Conservation (phyloP, 2,797 vertebrate species). For the Leptoclinus maculatus region DNA sequence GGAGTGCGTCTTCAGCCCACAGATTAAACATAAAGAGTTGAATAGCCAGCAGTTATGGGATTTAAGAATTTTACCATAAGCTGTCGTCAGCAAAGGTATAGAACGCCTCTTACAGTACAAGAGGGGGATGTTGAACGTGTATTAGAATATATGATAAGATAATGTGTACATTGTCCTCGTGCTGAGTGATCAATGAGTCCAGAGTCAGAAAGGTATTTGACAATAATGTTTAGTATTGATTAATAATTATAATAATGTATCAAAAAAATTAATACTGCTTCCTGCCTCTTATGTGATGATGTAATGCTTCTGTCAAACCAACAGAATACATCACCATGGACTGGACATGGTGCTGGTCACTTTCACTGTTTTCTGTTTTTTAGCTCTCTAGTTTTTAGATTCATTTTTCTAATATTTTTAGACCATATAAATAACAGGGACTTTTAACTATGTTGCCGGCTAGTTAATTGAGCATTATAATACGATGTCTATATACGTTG, state of each 20-base stretch:
- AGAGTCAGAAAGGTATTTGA: neutral
- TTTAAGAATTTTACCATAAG: conserved; percentile 64
- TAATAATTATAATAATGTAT: neutral
- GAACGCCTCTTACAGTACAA: conserved; percentile 18
- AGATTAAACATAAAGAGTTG: conserved; percentile 58
- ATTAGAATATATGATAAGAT: neutral
- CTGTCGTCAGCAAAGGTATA: conserved; percentile 59
- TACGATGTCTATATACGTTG: neutral
- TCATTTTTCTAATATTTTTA: neutral
- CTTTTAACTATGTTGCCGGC: neutral
- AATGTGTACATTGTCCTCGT: neutral
- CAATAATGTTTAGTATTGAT: neutral
- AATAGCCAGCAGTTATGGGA: conserved; percentile 53
- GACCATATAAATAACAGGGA: neutral
- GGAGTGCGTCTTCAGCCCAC: conserved; percentile 39
- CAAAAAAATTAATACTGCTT: neutral
- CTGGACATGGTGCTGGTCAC: neutral
- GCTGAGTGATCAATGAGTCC: neutral
- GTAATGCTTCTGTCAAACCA: neutral
- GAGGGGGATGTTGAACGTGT: conserved; percentile 4
- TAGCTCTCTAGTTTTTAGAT: neutral
- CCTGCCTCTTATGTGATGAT: neutral
- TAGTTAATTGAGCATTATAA: neutral
- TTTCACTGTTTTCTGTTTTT: neutral
- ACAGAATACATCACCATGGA: neutral